Percentiles rank a stretch among this genome's conserved stretches.
Evolutionary conservation across 1,140 invertebrate genomes (phyloP).

Genomic region (Venturia canescens): DNA sequence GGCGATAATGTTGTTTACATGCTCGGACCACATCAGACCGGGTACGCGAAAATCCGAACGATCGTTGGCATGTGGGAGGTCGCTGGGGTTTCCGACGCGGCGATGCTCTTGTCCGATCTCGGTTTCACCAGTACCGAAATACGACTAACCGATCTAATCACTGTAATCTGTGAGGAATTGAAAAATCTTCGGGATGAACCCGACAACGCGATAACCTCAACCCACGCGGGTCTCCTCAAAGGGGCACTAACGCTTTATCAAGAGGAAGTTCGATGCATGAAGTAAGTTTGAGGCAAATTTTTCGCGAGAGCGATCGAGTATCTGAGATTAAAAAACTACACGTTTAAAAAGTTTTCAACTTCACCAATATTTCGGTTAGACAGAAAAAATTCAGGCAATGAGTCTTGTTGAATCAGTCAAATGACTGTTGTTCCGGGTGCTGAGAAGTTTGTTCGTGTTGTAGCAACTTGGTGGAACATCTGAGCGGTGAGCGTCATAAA

Average conservation of each 20-base stretch:
- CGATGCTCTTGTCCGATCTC: conserved; percentile 81
- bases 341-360: no score
- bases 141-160: conserved; percentile 83
- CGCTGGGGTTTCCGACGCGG: conserved; percentile 81
- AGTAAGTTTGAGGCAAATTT: conserved; percentile 66
- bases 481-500: conserved; percentile 85
- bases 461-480: conserved; percentile 81
- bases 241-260: conserved; percentile 80
- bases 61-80: conserved; percentile 86
- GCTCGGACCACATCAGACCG: conserved; percentile 60
- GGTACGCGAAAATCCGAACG: conserved; percentile 69
- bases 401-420: neutral
- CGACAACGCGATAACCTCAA: conserved; percentile 68
- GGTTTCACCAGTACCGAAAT: conserved; percentile 83
- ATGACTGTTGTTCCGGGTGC: neutral
- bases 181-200: conserved; percentile 77
- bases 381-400: conserved; percentile 20
- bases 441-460: conserved; percentile 31
- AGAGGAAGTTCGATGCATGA: conserved; percentile 79
- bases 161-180: conserved; percentile 86
- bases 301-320: no score
- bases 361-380: conserved; percentile 34
- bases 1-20: conserved; percentile 60
- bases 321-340: no score
- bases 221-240: conserved; percentile 77